Conservation (phyloP, 2,888 invertebrate species). For the Caenorhabditis plicata region DNA sequence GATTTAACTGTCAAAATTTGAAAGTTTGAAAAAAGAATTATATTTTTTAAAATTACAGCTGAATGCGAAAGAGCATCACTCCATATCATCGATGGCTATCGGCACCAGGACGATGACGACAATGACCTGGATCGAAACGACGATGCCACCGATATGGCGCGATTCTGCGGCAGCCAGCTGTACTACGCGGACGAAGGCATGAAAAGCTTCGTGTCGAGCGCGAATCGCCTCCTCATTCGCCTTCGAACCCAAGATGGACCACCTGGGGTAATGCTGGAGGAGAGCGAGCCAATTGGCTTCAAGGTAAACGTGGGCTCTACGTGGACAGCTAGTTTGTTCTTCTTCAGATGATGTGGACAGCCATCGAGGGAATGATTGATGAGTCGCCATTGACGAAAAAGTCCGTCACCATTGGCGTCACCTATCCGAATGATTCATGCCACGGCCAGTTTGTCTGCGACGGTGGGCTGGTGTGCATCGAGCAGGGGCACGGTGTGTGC, state of each 20-base stretch:
- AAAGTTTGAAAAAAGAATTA: not conserved
- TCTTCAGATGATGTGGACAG: slow-evolving; percentile 39
- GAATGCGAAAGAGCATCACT: slow-evolving; percentile 68
- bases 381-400: slow-evolving; percentile 10
- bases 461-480: slow-evolving; percentile 66
- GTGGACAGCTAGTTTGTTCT: not conserved
- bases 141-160: slow-evolving; percentile 28
- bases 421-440: slow-evolving; percentile 4
- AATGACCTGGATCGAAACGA: slow-evolving; percentile 18
- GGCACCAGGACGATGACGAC: slow-evolving; percentile 39
- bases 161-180: slow-evolving; percentile 67
- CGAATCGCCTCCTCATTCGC: slow-evolving; percentile 66
- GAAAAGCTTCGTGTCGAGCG: slow-evolving; percentile 66
- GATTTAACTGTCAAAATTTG: too few relatives aligned
- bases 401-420: too few relatives aligned
- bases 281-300: slow-evolving; percentile 64
- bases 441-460: slow-evolving; percentile 64
- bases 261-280: slow-evolving; percentile 23
- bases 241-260: slow-evolving; percentile 22
- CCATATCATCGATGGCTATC: slow-evolving; percentile 67
- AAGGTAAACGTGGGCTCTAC: slow-evolving; percentile 37
- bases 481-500: slow-evolving; percentile 64
- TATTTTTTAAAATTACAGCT: too few relatives aligned
- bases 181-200: slow-evolving; percentile 68
- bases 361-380: slow-evolving; percentile 43